A percentile compares a stretch with the other conserved stretches of the same genome.
Conservation (phyloP, 1,140 invertebrate species). For the Cheumatopsyche charites region DNA sequence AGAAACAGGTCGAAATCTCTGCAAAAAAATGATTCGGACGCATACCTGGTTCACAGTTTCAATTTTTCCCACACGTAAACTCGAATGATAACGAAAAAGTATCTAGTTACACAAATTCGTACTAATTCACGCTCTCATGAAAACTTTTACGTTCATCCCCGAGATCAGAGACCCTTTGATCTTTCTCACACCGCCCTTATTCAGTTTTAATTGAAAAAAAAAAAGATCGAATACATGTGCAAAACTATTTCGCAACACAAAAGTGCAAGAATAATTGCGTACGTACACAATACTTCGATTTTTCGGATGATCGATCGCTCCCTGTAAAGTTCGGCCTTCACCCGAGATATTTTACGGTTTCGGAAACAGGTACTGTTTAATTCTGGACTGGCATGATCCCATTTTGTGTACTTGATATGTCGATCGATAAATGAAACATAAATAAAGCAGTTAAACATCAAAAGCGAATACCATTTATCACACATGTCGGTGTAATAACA, state of each 20-base stretch:
- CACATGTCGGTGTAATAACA: constrained; percentile 18
- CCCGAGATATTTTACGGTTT: not conserved
- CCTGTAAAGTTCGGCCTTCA: constrained; percentile 4
- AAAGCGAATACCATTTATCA: constrained; percentile 31
- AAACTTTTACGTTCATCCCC: constrained; percentile 19
- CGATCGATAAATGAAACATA: constrained; percentile 41
- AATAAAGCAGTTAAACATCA: constrained; percentile 35
- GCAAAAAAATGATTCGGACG: too few relatives aligned
- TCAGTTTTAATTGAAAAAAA: not conserved
- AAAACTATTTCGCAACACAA: too few relatives aligned
- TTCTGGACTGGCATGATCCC: constrained; percentile 24
- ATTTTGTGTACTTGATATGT: constrained; percentile 37
- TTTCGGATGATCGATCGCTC: not conserved
- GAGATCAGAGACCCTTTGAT: constrained; percentile 3
- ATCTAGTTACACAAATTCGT: constrained; percentile 24
- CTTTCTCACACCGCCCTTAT: constrained; percentile 9
- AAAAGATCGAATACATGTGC: not conserved
- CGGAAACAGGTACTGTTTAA: constrained; percentile 9
- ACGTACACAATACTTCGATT: too few relatives aligned
- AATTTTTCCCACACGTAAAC: not conserved
- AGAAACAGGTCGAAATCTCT: too few relatives aligned
- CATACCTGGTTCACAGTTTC: constrained; percentile 2
- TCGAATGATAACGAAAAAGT: constrained; percentile 1
- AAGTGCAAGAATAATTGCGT: too few relatives aligned
- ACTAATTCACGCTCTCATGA: constrained; percentile 8